Evolutionary conservation across 2,888 invertebrate genomes (phyloP), one percentile per base, ranked within the genome.

Genomic region (Salpingus planirostris): DNA sequence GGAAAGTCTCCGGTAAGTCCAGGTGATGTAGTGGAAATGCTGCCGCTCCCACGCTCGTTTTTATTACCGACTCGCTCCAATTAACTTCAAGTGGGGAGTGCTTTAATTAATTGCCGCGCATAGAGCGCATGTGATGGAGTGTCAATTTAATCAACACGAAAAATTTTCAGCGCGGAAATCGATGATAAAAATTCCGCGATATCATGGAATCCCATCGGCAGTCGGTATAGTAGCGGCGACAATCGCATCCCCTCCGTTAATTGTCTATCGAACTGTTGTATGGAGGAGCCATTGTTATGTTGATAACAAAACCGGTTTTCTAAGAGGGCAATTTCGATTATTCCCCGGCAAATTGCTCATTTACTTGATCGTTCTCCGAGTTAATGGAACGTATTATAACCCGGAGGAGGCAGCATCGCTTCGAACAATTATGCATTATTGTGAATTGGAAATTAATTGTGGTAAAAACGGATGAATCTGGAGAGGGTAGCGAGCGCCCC

Each of bases 361-460:
- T 39, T 39, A 27, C 31, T 28, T 30, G n/a, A n/a, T n/a, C n/a
- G n/a, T n/a, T n/a, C n/a, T n/a, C n/a, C 26, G 23, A 38, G 38
- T 38, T 38, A 38, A 38, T 38, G 38, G 38, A 34, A 29, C 34
- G 38, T 34, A 34, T 34, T 38, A 38, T 38, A n/a, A n/a, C n/a
- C n/a, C n/a, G n/a, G n/a, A n/a, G n/a, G n/a, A n/a, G n/a, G n/a
- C n/a, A n/a, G n/a, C n/a, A n/a, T n/a, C n/a, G n/a, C n/a, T 38
- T 38, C 34, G 31, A 24, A 21, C 27, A 33, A 36, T 36, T 36
- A 32, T 29, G 36, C 29, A 36, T 36, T 36, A 35, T 38, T 34
- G 34, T 27, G 28, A 31, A 31, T 38, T 31, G 34, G 29, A 22
- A 34, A 34, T n/a, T n/a, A n/a, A n/a, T n/a, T n/a, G n/a, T n/a